Conservation (phyloP, 2,113 vertebrate genomes). For the Labeo rohita region DNA sequence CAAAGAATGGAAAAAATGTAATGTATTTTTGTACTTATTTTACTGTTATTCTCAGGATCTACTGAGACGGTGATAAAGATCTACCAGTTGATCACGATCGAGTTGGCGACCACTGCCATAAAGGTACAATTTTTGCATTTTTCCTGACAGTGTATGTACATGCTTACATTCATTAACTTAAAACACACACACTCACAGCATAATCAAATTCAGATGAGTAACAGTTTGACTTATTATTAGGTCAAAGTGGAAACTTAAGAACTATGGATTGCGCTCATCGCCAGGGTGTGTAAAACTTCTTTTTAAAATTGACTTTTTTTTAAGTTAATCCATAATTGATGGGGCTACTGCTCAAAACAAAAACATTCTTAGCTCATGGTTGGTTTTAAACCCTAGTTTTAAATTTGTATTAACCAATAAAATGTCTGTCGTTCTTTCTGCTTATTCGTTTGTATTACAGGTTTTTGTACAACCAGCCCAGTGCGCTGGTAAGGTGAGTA, state of each 20-base stretch:
- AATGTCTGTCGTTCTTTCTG: constrained; percentile 1
- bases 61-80: too few relatives aligned
- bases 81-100: too few relatives aligned
- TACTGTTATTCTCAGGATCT: too few relatives aligned
- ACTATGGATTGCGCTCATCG: neutral
- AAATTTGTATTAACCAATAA: neutral
- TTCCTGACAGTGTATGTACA: neutral
- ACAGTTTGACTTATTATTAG: neutral
- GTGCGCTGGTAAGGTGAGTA: constrained; percentile 54
- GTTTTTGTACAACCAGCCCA: constrained; percentile 58
- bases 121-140: too few relatives aligned
- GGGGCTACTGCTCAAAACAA: neutral
- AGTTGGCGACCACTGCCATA: too few relatives aligned
- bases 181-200: neutral
- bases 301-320: neutral
- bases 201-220: neutral
- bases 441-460: constrained; percentile 52
- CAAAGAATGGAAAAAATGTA: too few relatives aligned
- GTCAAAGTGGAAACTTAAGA: neutral
- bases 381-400: neutral
- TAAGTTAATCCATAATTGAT: neutral
- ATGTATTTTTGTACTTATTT: too few relatives aligned
- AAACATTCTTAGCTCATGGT: neutral
- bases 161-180: neutral
- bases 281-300: neutral